phyloP scores from a whole-genome alignment of 2,113 vertebrate species.

The Ceyx melanurus region DNA sequence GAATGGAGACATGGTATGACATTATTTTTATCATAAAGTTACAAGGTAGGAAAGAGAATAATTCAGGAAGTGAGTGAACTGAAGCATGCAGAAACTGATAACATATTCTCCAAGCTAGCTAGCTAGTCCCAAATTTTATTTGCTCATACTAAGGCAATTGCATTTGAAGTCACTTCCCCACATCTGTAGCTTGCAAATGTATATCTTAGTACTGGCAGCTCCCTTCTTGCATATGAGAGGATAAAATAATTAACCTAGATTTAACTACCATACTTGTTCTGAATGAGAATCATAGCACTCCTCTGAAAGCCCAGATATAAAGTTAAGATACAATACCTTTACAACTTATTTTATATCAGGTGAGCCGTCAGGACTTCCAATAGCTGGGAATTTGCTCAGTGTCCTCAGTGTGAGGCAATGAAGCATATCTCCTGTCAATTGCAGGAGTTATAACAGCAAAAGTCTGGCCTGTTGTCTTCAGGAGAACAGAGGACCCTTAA shows the following conservation, averaged over 20 bases:
- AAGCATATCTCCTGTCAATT: background rate
- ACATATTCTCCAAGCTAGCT: background rate
- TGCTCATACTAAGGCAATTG: background rate
- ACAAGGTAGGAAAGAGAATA: background rate
- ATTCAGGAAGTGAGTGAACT: background rate
- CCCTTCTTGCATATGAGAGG: background rate
- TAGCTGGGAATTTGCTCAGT: background rate
- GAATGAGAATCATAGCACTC: background rate
- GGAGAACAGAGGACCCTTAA: background rate
- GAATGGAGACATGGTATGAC: background rate
- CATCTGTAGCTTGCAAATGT: background rate
- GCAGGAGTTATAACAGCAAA: background rate
- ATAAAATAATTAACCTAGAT: background rate
- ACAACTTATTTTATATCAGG: background rate
- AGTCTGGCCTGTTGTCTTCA: background rate
- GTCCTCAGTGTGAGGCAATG: background rate
- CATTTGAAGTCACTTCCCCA: background rate
- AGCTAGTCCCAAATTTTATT: background rate
- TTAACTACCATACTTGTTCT: background rate
- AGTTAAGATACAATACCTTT: background rate
- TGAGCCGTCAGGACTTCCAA: background rate
- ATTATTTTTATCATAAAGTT: background rate
- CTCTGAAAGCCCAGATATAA: background rate
- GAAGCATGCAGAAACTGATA: slow-evolving; percentile 4
- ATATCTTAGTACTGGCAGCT: background rate